Evolutionary conservation across 2,113 vertebrate genomes (phyloP), one percentile per base, ranked within the genome.

Genomic region (Anarhynchus alexandrinus): DNA sequence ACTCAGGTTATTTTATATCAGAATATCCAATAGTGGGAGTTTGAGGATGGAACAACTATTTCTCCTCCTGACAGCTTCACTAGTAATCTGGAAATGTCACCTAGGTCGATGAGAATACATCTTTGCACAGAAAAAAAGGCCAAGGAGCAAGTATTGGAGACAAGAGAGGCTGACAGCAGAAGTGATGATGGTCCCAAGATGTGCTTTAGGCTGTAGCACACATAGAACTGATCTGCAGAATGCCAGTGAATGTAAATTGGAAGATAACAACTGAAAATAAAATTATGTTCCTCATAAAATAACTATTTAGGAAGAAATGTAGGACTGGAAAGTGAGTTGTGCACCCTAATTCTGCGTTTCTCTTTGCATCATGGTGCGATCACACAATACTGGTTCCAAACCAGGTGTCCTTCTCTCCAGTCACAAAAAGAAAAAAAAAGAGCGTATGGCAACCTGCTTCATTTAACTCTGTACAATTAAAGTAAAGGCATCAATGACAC

Each of bases 311-410:
- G 15, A 78, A 78, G 78, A 16, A 36, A 2, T 73, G 86, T 45
- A 43, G 5, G 11, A 9, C 34, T 73, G 7, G 20, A 58, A 83
- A 83, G 17, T 49, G 16, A 72, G 5, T 61, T 36, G 12, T 38
- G 2, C 4, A 32, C 29, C 19, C 70, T 59, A 64, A 59, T 72
- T 91, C 43, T 79, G 21, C 45, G 66, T 19, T 69, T 93, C 16
- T 57, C 11, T 85, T 88, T 64, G 12, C 25, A 6, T 4, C 49
- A 5, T 10, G 1, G 0, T 62, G 34, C 0, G 0, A 23, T n/a
- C 58, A 54, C 45, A 61, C 5, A 49, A 6, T 13, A 15, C 1
- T 9, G 5, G 9, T 67, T 86, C 17, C 12, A 70, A 62, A 58
- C 4, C 0, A 16, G 8, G 15, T 79, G 36, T 40, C 23, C 11